A percentile compares a stretch with the other conserved stretches of the same genome.
phyloP scores from a whole-genome alignment of 30 jellyfish, hydroid and myxozoan species.

The Phacellophora camtschatica region DNA sequence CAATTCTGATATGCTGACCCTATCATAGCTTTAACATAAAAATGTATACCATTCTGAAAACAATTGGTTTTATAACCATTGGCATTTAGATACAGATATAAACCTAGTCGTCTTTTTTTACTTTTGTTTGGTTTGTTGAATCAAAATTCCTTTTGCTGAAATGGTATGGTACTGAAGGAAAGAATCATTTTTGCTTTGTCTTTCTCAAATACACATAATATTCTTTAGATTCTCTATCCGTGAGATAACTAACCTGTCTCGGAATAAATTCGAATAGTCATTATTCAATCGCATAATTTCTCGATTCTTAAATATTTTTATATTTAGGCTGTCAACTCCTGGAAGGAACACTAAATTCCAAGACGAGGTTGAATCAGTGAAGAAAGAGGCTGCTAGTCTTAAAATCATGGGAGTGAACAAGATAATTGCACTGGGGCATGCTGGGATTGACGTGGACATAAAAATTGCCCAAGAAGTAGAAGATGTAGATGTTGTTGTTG shows the following conservation, averaged over 20 bases:
- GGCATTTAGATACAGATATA: not conserved
- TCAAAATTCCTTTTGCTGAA: too few relatives aligned
- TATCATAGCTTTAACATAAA: not conserved
- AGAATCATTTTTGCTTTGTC: too few relatives aligned
- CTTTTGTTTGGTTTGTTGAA: not conserved
- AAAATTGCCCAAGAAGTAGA: slow-evolving; percentile 72
- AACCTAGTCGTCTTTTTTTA: not conserved
- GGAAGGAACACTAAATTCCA: slow-evolving; percentile 77
- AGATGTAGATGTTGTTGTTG: slow-evolving; percentile 96
- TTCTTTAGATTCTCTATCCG: too few relatives aligned
- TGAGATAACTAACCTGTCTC: too few relatives aligned
- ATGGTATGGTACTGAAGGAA: too few relatives aligned
- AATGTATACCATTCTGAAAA: not conserved
- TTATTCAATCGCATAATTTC: too few relatives aligned
- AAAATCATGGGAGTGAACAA: slow-evolving; percentile 70
- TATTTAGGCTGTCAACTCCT: slow-evolving; percentile 94
- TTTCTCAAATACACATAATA: too few relatives aligned
- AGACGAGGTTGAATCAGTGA: slow-evolving; percentile 77
- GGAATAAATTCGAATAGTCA: too few relatives aligned
- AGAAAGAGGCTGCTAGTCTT: slow-evolving; percentile 78
- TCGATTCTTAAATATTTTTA: too few relatives aligned
- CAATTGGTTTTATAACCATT: not conserved
- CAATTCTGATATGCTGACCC: too few relatives aligned
- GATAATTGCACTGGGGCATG: slow-evolving; percentile 95
- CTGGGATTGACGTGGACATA: slow-evolving; percentile 82